phyloP scores from a whole-genome alignment of 2,797 vertebrate species.

The Chaetodon trifasciatus region DNA sequence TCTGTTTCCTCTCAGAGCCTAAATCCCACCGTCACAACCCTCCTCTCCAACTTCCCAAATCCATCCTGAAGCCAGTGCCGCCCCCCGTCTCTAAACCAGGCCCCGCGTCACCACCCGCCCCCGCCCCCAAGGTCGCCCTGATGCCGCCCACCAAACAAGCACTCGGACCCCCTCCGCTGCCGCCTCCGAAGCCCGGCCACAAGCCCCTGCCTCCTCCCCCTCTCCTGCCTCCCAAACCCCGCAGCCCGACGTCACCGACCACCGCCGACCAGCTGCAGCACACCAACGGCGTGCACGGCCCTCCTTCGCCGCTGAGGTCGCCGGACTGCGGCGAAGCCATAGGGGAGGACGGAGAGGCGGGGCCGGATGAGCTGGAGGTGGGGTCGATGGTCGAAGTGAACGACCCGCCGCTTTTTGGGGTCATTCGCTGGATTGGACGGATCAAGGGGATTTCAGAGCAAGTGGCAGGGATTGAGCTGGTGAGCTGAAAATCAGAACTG shows the following conservation, averaged over 20 bases:
- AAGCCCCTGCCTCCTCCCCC: constrained; percentile 51
- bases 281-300: constrained; percentile 64
- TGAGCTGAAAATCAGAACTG: constrained; percentile 47
- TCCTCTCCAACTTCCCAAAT: constrained; percentile 47
- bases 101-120: constrained; percentile 12
- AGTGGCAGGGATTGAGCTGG: constrained; percentile 89
- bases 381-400: constrained; percentile 91
- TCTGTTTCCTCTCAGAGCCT: constrained; percentile 61
- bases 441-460: constrained; percentile 75
- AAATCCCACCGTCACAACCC: constrained; percentile 48
- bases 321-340: neutral
- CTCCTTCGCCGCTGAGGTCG: constrained; percentile 51
- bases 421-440: constrained; percentile 89
- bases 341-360: constrained; percentile 35
- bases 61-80: constrained; percentile 53
- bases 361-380: constrained; percentile 76
- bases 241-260: constrained; percentile 8
- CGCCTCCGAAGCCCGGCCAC: constrained; percentile 48
- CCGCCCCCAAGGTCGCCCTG: constrained; percentile 54
- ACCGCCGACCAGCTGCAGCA: constrained; percentile 20
- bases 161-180: constrained; percentile 64
- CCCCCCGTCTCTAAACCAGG: constrained; percentile 37
- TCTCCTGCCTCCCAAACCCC: constrained; percentile 61
- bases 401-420: constrained; percentile 88
- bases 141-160: constrained; percentile 61